Base-by-base conservation (phyloP, 2,113 vertebrate genomes). In the Silurus glanis region DNA sequence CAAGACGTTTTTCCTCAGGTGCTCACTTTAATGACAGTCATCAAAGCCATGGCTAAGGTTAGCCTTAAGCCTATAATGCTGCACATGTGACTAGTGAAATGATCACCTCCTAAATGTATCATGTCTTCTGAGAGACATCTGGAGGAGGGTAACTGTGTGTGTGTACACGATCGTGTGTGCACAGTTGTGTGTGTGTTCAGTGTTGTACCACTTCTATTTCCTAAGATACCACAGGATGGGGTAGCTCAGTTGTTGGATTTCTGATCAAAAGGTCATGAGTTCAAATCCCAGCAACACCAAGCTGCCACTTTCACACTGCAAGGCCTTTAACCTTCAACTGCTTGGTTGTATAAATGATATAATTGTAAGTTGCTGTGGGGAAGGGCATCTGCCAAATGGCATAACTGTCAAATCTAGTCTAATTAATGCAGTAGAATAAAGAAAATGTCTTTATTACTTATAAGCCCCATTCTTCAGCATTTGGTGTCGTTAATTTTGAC, bases 1-100 rank as follows among this genome's bases (percentile, higher is more conserved):
- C 59, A 7, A 37, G 58, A 78, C 72, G n/a, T 67, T 67, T 58
- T 86, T 81, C 64, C 78, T 81, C 53, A 86, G 51, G 53, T 16
- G 28, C 64, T 58, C 51, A 19, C 76, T 53, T 1, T 59, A 59
- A 81, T 66, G 9, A 80, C 28, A 23, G 23, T 72, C 78, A 72
- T 72, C 66, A 72, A 17, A 66, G 49, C 53, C 47, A 37, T n/a
- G 62, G 25, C 19, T 67, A 49, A 78, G 56, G 61, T 80, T 85
- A 67, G 67, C 67, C 17, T 61, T 14, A 59, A 28, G 89, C 87
- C 87, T 89, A 88, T 89, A 91, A 89, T 85, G 84, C 91, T 91
- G 85, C 90, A 88, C 80, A 90, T 75, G 66, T 80, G 78, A 79
- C 81, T 87, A 89, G 90, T 80, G 25, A 80, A 80, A 80, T 45